Base-by-base conservation (phyloP, 2,888 invertebrate genomes). In the Agonopterix alstromeriana region DNA sequence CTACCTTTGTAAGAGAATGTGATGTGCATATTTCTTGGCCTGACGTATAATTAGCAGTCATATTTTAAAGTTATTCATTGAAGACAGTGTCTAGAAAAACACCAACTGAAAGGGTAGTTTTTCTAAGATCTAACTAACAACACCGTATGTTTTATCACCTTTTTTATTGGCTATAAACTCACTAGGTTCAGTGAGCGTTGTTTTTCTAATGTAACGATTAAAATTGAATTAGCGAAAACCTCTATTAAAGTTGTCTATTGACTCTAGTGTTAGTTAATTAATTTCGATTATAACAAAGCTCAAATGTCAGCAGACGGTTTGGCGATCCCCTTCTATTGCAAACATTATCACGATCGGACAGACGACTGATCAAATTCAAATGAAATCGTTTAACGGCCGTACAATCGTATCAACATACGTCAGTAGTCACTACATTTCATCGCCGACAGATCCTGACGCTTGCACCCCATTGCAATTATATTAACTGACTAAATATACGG, bases 331-430 rank as follows among this genome's bases (percentile, higher is more conserved):
- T 71, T 63, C 67, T 61, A 70, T 65, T 68, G 63, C 73, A 70
- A 78, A 77, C 71, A 78, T 71, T 86, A 86, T 87, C 85, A 73
- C 69, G 59, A 66, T 60, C 77, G 70, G 77, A 79, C 86, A 82
- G 84, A 71, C 82, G 71, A 85, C 70, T 86, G 86, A 79, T 83
- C 85, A 85, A 82, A 84, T 85, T 82, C 82, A 84, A 87, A 85
- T 84, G 83, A 74, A 81, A 82, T 78, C 81, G 80, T 77, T 77
- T 75, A 78, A 76, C 81, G 65, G 68, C 68, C 73, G 71, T 60
- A 86, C 86, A 86, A 86, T 86, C 82, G 72, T 86, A 86, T 86
- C 86, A 76, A 73, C 78, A 73, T 78, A 78, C 77, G 83, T 84
- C 86, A 82, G 82, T 75, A 77, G 74, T 73, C 76, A 70, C 67